Conservation (phyloP, 2,888 invertebrate genomes). For the Ctena decussata region DNA sequence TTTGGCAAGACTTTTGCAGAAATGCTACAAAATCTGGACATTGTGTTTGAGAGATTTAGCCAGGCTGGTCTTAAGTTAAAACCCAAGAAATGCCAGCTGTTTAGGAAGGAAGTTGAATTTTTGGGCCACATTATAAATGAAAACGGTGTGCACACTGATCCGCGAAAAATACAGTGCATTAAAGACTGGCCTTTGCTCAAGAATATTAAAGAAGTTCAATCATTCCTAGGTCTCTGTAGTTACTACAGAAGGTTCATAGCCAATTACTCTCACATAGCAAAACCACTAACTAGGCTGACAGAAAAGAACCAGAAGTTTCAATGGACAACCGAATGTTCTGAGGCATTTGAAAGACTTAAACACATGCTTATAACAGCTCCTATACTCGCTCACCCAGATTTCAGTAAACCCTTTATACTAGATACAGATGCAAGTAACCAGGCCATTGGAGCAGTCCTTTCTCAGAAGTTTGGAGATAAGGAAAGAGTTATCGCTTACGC, state of each 20-base stretch:
- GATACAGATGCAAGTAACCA: conserved; percentile 30
- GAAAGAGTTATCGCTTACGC: neutral
- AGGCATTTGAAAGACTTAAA: conserved; percentile 38
- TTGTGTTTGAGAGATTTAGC: neutral
- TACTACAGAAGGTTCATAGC: conserved; percentile 52
- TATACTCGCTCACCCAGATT: conserved; percentile 29
- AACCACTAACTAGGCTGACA: conserved; percentile 41
- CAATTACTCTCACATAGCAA: conserved; percentile 46
- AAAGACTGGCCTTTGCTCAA: conserved; percentile 36
- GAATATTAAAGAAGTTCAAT: conserved; percentile 34
- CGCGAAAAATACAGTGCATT: conserved; percentile 16
- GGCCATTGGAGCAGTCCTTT: conserved; percentile 11
- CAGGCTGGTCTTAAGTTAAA: conserved; percentile 27
- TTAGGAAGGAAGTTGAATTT: conserved; percentile 35
- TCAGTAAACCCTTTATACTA: conserved; percentile 39
- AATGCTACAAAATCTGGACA: neutral
- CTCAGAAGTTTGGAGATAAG: neutral
- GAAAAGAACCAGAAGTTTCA: conserved; percentile 30
- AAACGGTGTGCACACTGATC: conserved; percentile 38
- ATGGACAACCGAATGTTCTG: conserved; percentile 50
- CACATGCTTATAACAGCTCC: conserved; percentile 10
- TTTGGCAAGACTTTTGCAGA: neutral
- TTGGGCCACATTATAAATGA: conserved; percentile 42
- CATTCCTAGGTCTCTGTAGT: conserved; percentile 55
- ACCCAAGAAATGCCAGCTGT: conserved; percentile 35